Base-by-base conservation (phyloP, 2,888 invertebrate genomes). In the Eilema depressum region DNA sequence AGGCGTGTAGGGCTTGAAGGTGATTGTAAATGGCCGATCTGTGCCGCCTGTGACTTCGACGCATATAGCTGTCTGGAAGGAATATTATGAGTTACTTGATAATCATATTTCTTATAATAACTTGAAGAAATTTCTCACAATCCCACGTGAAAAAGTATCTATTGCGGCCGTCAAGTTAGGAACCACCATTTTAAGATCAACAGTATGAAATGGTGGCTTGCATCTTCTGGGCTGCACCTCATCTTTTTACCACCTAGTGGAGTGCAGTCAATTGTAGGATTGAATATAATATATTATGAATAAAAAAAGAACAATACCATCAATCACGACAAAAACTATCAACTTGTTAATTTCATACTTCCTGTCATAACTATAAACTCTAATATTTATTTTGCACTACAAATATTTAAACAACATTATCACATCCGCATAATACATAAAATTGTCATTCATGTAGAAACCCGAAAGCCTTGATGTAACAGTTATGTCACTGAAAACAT, bases 11-110 rank as follows among this genome's bases (percentile, higher is more conserved):
- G 97, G 96, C 83, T 96, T 96, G 87, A 99, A 97, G 0, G 97
- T 96, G 65, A 98, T 96, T 79, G 96, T 96, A 88, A 97, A 97
- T 0, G 98, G 97, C 0, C 96, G 96, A 81, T 97, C 97, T 1
- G 96, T 96, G 0, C 98, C 98, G 0, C 98, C 98, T 0, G 96
- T 96, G 2, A 98, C 97, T 79, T 97, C 96, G 17, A 98, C 97
- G 78, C 96, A 96, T 47, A 97, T 91, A 1, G 97, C 97, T 8
- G 96, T 96, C 97, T 97, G 90, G 23, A 92, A 91, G 60, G 20
- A 53, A 56, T 10, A 17, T 5, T 10, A 30, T 57, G n/a, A 28
- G 57, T 17, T 33, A 57, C 4, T 20, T 25, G 11, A 20, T 17
- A 28, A 25, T 10, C 7, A 14, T 20, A 28, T 60, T 33, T 33